Percentiles rank a stretch among this genome's conserved stretches.
Evolutionary conservation across 2,797 vertebrate genomes (phyloP).

Genomic region (Macropus fuliginosus): DNA sequence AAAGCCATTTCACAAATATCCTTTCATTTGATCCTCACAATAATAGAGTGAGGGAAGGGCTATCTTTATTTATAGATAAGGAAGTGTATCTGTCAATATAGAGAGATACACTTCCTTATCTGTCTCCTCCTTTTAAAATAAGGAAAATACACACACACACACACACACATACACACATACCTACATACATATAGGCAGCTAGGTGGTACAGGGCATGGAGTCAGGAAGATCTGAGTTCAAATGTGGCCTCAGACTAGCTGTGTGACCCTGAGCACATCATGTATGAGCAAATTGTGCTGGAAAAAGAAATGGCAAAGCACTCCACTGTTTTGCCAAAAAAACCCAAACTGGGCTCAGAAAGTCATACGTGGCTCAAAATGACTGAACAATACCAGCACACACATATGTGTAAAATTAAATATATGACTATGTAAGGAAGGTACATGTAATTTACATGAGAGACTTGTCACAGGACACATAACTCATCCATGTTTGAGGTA

Average conservation of each 20-base stretch:
- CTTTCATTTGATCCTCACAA: not conserved
- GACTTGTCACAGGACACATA: not conserved
- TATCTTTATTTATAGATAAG: not conserved
- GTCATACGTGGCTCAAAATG: not conserved
- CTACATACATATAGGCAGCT: too few species aligned
- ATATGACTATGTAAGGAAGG: not conserved
- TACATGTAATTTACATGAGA: not conserved
- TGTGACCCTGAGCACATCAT: not conserved
- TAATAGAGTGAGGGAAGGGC: not conserved
- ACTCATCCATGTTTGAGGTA: not conserved
- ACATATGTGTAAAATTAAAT: not conserved
- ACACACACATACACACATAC: rapidly evolving
- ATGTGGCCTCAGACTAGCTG: not conserved
- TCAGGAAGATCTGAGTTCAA: not conserved
- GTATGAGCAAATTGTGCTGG: not conserved
- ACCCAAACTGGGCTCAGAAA: not conserved
- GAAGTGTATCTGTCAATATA: not conserved
- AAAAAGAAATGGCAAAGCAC: not conserved
- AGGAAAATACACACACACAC: not conserved
- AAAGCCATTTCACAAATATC: not conserved
- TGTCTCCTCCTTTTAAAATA: not conserved
- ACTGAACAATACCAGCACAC: not conserved
- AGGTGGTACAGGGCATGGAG: not conserved
- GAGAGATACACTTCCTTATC: not conserved
- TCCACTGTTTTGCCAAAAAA: not conserved